Base-by-base conservation (phyloP, 2,797 vertebrate genomes). In the Falco naumanni region DNA sequence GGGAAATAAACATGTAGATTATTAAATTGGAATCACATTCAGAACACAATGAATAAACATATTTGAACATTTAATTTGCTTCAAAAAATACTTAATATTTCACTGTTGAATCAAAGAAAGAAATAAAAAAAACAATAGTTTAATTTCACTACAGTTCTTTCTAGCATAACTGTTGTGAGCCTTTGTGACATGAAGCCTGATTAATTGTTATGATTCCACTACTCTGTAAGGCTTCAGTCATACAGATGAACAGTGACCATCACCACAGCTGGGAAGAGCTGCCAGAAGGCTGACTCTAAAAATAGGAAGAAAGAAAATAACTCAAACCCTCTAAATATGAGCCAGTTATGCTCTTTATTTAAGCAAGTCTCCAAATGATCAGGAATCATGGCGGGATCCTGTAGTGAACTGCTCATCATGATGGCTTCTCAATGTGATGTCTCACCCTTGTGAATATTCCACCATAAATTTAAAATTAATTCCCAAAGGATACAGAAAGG, bases 261-360 rank as follows among this genome's bases (percentile, higher is more conserved):
- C 76, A 87, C 12, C 13, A 84, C 71, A 78, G 79, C 69, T 71
- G n/a, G 63, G 69, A 81, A 95, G 88, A 79, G 65, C 87, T 91
- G 80, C 89, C 94, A 95, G 72, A 91, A 93, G 47, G 4, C 89
- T 86, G 79, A 66, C 72, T 76, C 95, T 95, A 95, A 96, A 96
- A 96, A 96, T 94, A 96, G 90, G 78, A 87, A 77, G 70, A 82
- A 93, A 93, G 76, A 95, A 95, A 95, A 95, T 77, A 94, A 91
- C 39, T 75, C 66, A 50, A 90, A 71, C 19, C 16, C 45, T 94
- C 59, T 96, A 84, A 95, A 59, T 70, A 95, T 63, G 70, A 87
- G 63, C 37, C 51, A 81, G 76, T 91, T 88, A 45, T 0, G 6
- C 29, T 50, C 31, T 77, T 84, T 76, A 48, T 85, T 91, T 26